These are phyloP conservation scores for Bombus soroeensis DNA, from an alignment of 1,140 invertebrate species.

Conservation along the genomic window DNA sequence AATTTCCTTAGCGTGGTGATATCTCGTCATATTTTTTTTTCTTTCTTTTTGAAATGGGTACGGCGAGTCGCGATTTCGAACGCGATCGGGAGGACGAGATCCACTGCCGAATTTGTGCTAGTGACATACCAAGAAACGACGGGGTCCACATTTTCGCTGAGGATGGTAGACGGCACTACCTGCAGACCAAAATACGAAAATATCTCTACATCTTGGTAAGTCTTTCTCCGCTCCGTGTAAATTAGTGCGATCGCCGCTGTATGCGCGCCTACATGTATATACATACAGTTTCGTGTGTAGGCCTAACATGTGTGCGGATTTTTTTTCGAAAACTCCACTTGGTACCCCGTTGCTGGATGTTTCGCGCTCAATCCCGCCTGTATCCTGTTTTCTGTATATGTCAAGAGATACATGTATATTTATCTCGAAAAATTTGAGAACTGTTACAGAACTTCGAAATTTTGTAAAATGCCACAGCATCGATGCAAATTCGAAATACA, in stretches of 20 bases:
- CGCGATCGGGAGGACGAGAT: conserved; percentile 57
- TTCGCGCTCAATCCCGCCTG: background rate
- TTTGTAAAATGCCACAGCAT: background rate
- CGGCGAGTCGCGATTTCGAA: conserved; percentile 70
- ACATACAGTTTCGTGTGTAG: background rate
- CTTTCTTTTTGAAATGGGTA: conserved; percentile 73
- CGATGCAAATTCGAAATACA: background rate
- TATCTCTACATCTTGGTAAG: conserved; percentile 84
- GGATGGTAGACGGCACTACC: conserved; percentile 81
- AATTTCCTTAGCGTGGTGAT: conserved; percentile 24
- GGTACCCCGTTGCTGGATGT: background rate
- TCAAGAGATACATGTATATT: background rate
- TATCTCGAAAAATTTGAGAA: background rate
- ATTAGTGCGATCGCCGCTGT: conserved; percentile 16
- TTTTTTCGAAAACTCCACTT: conserved; percentile 39
- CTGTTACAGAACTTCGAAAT: background rate
- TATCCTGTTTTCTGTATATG: background rate
- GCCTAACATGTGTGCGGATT: background rate
- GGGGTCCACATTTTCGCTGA: conserved; percentile 83
- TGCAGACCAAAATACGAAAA: conserved; percentile 84
- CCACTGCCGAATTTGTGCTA: conserved; percentile 84
- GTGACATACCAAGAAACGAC: conserved; percentile 73
- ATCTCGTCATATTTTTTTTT: conserved; percentile 38
- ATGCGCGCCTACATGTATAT: conserved; percentile 21
- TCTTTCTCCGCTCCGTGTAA: conserved; percentile 32